A percentile compares a stretch with the other conserved stretches of the same genome.
Evolutionary conservation across 1,140 invertebrate genomes (phyloP).

Genomic region (Sipha flava): DNA sequence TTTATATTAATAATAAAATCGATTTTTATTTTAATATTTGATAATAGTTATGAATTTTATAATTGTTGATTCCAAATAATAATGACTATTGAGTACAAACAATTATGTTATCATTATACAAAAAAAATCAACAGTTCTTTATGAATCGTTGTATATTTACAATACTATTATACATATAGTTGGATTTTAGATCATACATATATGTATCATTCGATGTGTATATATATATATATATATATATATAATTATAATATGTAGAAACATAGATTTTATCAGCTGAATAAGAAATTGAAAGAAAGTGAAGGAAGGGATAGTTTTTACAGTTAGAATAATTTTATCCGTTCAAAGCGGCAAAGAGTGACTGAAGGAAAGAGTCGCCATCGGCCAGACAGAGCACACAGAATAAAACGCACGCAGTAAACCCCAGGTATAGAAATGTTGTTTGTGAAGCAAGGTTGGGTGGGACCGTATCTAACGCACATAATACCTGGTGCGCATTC

Average conservation of each 20-base stretch:
- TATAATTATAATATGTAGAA: background rate
- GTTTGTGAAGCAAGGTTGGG: slow-evolving; percentile 25
- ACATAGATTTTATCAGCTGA: background rate
- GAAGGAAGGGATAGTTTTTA: background rate
- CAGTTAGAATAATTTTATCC: background rate
- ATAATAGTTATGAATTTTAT: no score
- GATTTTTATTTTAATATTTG: no score
- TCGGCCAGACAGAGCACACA: slow-evolving; percentile 15
- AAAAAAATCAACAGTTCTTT: no score
- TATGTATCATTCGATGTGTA: no score
- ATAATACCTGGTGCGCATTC: slow-evolving; percentile 32
- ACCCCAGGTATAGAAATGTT: slow-evolving; percentile 13
- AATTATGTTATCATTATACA: no score
- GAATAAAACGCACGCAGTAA: background rate
- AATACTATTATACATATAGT: no score
- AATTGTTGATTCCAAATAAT: no score
- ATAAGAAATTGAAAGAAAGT: background rate
- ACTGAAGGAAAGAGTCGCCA: background rate
- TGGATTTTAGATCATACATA: no score
- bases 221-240: no score
- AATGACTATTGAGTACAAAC: no score
- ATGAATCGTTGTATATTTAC: no score
- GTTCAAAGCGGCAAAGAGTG: background rate
- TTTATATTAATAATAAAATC: no score
- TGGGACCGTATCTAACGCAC: slow-evolving; percentile 31